Evolutionary conservation across 2,888 invertebrate species (phyloP), one percentile per base, ranked within the genome.

Genomic region (Lordiphosa andalusiaca): DNA sequence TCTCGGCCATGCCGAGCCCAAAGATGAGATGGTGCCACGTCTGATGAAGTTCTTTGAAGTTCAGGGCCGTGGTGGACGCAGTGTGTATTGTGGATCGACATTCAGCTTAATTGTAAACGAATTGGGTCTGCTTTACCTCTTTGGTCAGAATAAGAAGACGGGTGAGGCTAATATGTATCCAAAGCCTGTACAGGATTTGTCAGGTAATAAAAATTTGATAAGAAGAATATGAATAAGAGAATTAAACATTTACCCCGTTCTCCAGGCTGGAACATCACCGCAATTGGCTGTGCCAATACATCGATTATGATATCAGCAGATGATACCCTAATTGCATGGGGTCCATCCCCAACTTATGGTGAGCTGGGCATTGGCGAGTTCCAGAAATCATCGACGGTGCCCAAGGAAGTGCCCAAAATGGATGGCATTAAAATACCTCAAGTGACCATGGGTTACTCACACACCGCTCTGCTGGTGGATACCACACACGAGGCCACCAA

Each of bases 121-220:
- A 85, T 90, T 92, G 58, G 95, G 94, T 91, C 88, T 88, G n/a
- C 81, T 89, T 4, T 96, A 93, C 89, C 90, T 98, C 88, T 98
- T 97, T 89, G 98, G 98, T 0, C 96, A 96, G 87, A 95, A 95
- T 0, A 98, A 97, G 87, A 93, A 96, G 57, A 95, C 96, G 0
- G 98, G 97, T 0, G 98, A 98, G 88, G 98, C 98, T 2, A 96
- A 96, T 80, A 98, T 98, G 98, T 98, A 98, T 87, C 98, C 98
- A 0, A 98, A 98, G 87, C 96, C 96, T 0, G 94, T 98, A 3
- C 96, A 96, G 77, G 98, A 98, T 89, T 91, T 98, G n/a, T 93
- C 94, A 63, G 92, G 92, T 91, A 80, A 84, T 91, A 80, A 84
- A 70, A 30, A 6, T 7, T 6, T 21, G n/a, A 10, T 30, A 3